These are phyloP conservation scores for Pangasius sanitwongsei DNA, from an alignment of 2,797 vertebrate species.

Conservation along the genomic window DNA sequence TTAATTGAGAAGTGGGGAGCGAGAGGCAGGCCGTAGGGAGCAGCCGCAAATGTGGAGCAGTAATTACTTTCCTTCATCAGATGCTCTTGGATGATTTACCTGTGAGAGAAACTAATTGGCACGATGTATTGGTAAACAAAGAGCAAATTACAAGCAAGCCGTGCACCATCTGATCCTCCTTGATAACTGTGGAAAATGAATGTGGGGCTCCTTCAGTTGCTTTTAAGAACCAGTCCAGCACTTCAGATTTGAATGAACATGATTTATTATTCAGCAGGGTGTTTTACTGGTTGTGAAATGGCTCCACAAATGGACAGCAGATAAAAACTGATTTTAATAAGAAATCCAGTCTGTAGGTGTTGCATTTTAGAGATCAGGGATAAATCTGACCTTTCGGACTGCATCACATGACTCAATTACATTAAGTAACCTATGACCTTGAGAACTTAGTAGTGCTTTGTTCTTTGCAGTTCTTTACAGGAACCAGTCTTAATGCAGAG, in stretches of 20 bases:
- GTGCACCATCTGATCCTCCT: slow-evolving; percentile 45
- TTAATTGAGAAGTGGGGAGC: slow-evolving; percentile 65
- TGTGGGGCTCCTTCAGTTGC: slow-evolving; percentile 4
- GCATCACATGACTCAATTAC: neutral
- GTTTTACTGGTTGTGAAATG: neutral
- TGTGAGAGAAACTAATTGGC: slow-evolving; percentile 76
- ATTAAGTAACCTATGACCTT: neutral
- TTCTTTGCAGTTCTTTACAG: too few species aligned
- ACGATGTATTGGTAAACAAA: slow-evolving; percentile 74
- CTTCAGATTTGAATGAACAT: neutral
- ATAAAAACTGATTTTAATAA: slow-evolving; percentile 10
- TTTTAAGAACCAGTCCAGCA: slow-evolving; percentile 17
- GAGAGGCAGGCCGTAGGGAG: slow-evolving; percentile 54
- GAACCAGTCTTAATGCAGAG: too few species aligned
- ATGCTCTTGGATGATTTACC: slow-evolving; percentile 72
- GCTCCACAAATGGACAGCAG: neutral
- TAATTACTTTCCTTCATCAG: slow-evolving; percentile 68
- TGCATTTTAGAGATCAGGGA: neutral
- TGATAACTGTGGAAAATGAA: slow-evolving; percentile 46
- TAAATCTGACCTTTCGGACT: neutral
- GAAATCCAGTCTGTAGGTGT: neutral
- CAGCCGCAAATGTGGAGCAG: slow-evolving; percentile 66
- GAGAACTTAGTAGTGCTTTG: neutral
- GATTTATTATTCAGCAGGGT: slow-evolving; percentile 10
- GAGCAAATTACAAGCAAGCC: slow-evolving; percentile 45